Conservation (phyloP, 1,140 invertebrate species). For the Camponotus vicinus region DNA sequence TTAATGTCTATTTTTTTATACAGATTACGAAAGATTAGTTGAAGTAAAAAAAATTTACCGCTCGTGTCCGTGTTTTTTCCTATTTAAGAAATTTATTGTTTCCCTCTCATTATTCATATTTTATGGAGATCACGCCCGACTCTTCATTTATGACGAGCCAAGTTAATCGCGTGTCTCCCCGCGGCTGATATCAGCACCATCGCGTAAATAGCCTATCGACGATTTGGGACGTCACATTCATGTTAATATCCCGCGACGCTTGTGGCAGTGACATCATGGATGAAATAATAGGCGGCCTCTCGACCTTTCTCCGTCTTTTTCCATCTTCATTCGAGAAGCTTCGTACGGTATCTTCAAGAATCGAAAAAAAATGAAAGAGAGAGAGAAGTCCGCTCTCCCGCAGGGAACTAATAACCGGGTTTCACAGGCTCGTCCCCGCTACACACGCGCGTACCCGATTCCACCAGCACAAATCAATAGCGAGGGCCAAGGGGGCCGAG, state of each 20-base stretch:
- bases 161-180: conserved; percentile 28
- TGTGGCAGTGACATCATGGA: conserved; percentile 62
- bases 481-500: conserved; percentile 14
- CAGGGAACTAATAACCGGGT: conserved; percentile 81
- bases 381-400: conserved; percentile 70
- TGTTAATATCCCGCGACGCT: conserved; percentile 31
- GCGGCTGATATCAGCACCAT: conserved; percentile 35
- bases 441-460: conserved; percentile 65
- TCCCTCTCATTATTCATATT: background rate
- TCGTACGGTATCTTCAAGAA: conserved; percentile 42
- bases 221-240: conserved; percentile 43
- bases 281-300: conserved; percentile 67
- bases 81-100: conserved; percentile 27
- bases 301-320: conserved; percentile 15
- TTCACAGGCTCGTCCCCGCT: conserved; percentile 72
- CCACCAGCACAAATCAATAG: conserved; percentile 62
- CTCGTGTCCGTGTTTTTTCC: background rate
- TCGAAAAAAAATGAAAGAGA: conserved; percentile 30
- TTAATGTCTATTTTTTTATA: background rate
- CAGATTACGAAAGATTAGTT: background rate
- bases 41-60: background rate
- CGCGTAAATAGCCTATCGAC: conserved; percentile 42
- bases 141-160: conserved; percentile 28
- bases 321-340: conserved; percentile 50
- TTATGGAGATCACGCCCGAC: conserved; percentile 9